These are phyloP conservation scores for Isichthys henryi DNA, from an alignment of 2,113 vertebrate genomes.

Conservation along the genomic window DNA sequence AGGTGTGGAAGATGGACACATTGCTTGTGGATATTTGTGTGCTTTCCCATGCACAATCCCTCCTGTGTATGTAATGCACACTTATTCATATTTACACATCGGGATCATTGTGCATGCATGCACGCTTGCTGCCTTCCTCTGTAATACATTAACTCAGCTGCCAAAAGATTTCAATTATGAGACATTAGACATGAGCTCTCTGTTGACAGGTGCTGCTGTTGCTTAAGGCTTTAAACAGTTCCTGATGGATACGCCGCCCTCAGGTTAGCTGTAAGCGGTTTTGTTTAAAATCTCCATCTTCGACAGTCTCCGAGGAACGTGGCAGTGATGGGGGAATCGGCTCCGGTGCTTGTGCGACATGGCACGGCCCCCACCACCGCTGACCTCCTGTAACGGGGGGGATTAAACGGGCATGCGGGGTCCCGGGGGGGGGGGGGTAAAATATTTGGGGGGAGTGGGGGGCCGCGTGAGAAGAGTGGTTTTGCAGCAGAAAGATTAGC, in stretches of 20 bases:
- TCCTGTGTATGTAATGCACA: background rate
- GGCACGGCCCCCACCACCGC: background rate
- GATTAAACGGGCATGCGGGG: background rate
- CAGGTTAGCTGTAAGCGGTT: background rate
- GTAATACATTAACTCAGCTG: background rate
- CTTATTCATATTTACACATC: background rate
- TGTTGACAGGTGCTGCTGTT: background rate
- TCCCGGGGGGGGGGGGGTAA: background rate
- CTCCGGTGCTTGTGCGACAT: background rate
- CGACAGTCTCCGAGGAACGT: background rate
- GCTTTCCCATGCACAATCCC: background rate
- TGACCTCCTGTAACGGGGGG: background rate
- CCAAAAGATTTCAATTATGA: background rate
- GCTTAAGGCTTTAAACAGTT: background rate
- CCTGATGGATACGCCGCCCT: background rate
- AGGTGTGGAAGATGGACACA: background rate
- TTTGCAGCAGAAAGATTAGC: background rate
- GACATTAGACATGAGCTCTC: background rate
- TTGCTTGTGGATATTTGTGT: background rate
- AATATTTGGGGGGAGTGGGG: background rate
- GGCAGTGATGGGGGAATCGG: background rate
- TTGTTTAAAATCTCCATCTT: background rate
- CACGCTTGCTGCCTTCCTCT: background rate
- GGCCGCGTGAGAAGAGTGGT: background rate
- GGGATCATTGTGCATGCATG: background rate